These are phyloP conservation scores for Enteromius anoplus DNA, from an alignment of 2,797 vertebrate species.

Conservation along the genomic window DNA sequence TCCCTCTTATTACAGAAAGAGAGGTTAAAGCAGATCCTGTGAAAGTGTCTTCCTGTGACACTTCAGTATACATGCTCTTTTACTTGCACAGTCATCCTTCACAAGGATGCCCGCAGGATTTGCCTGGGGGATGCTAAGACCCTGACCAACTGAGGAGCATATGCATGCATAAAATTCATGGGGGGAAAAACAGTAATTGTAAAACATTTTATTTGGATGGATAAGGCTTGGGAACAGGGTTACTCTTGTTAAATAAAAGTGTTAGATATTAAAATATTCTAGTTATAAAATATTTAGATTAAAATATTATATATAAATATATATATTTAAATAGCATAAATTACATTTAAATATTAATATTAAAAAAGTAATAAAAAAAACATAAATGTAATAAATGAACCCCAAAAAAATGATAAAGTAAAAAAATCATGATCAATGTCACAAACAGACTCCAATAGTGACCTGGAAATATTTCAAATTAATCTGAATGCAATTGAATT, in stretches of 20 bases:
- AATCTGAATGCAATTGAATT: neutral
- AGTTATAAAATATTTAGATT: too few species aligned
- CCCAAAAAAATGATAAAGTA: neutral
- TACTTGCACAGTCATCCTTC: constrained; percentile 26
- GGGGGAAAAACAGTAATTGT: neutral
- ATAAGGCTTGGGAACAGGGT: neutral
- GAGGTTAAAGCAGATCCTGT: constrained; percentile 18
- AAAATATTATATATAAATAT: too few species aligned
- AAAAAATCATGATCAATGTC: neutral
- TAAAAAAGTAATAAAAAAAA: neutral
- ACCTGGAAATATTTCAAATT: neutral
- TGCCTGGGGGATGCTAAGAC: constrained; percentile 5
- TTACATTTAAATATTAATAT: neutral
- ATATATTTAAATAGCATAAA: neutral
- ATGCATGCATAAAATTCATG: neutral
- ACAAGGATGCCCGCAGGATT: neutral
- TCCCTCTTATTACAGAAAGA: constrained; percentile 3
- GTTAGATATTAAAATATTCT: too few species aligned
- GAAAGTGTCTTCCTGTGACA: constrained; percentile 15
- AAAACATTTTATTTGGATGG: neutral
- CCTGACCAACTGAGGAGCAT: neutral
- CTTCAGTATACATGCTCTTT: constrained; percentile 38
- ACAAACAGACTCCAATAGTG: neutral
- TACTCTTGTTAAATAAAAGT: neutral
- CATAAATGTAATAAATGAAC: neutral